Conservation (phyloP, 2,113 vertebrate genomes). For the Nymphicus hollandicus region DNA sequence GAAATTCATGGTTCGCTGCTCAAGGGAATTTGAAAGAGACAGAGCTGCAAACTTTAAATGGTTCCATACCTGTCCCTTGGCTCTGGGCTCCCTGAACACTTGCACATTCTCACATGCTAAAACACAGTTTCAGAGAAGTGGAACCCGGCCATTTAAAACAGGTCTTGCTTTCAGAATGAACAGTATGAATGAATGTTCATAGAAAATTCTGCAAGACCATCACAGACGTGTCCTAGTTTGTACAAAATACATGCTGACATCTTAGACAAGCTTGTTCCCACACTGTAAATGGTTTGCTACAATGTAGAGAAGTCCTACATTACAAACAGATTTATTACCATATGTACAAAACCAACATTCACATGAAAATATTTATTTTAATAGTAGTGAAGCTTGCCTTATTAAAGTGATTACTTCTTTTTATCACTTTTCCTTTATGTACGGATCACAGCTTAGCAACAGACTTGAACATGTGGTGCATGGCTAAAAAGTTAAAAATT, state of each 20-base stretch:
- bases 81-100: background rate
- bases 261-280: background rate
- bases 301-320: background rate
- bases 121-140: background rate
- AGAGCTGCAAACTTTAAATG: background rate
- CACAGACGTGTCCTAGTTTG: background rate
- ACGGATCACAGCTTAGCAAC: background rate
- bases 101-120: background rate
- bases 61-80: background rate
- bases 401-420: background rate
- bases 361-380: constrained; percentile 14
- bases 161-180: background rate
- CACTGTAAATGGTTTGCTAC: background rate
- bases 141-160: background rate
- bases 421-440: background rate
- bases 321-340: background rate
- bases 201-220: background rate
- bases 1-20: background rate
- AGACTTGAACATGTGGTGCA: background rate
- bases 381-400: background rate
- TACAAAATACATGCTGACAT: background rate
- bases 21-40: background rate
- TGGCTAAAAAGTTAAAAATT: background rate
- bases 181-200: background rate
- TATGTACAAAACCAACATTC: background rate